phyloP scores from a whole-genome alignment of 1,140 invertebrate species.

The Trypoxylus dichotomus region DNA sequence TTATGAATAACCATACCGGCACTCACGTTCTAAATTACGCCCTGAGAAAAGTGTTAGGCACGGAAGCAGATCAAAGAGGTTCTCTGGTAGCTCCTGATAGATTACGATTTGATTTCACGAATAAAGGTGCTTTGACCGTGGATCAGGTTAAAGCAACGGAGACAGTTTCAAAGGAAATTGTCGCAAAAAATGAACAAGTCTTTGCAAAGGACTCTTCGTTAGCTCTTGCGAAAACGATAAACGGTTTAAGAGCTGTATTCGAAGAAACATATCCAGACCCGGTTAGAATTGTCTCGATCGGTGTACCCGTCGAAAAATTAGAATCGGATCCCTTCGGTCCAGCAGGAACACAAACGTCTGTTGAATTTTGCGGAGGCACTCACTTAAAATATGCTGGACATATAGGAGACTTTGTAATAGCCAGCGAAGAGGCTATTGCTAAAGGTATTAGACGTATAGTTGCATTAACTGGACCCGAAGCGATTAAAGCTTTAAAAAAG shows the following conservation, averaged over 20 bases:
- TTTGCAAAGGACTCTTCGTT: conserved; percentile 89
- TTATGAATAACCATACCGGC: conserved; percentile 99
- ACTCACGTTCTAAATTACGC: conserved; percentile 97
- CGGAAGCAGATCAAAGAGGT: conserved; percentile 94
- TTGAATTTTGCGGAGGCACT: conserved; percentile 99
- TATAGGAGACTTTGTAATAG: conserved; percentile 93
- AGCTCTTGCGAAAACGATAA: conserved; percentile 85
- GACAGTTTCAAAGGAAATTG: conserved; percentile 75
- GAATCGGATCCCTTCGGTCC: conserved; percentile 81
- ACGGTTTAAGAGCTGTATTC: conserved; percentile 96
- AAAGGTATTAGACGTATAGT: conserved; percentile 93
- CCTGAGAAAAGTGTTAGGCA: conserved; percentile 83
- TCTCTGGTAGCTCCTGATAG: conserved; percentile 98
- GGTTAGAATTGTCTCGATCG: conserved; percentile 94
- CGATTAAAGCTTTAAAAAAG: conserved; percentile 82
- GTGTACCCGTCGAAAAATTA: conserved; percentile 88
- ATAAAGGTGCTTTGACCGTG: conserved; percentile 87
- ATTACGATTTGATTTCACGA: conserved; percentile 95
- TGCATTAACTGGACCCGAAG: conserved; percentile 93
- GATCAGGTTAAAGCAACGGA: conserved; percentile 88
- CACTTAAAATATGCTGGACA: conserved; percentile 89
- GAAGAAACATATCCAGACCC: conserved; percentile 99
- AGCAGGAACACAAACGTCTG: conserved; percentile 81
- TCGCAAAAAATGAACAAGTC: conserved; percentile 76
- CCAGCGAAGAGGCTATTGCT: conserved; percentile 97